phyloP scores from a whole-genome alignment of 2,113 vertebrate species.

The Chunga burmeisteri region DNA sequence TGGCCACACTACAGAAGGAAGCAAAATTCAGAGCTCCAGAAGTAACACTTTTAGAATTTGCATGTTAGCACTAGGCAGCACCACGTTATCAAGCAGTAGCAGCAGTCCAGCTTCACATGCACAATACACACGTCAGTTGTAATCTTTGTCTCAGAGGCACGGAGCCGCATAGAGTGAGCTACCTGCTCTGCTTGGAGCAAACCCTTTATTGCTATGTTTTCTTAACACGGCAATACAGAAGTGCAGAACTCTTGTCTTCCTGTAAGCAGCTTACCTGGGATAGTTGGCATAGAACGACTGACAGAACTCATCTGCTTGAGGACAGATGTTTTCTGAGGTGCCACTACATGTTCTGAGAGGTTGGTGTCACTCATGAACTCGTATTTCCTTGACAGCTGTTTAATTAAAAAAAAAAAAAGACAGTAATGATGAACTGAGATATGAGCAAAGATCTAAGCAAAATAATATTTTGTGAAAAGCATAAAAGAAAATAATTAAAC shows the following conservation, averaged over 20 bases:
- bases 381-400: constrained; percentile 91
- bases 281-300: constrained; percentile 93
- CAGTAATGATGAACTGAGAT: background rate
- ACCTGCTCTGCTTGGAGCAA: background rate
- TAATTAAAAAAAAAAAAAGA: background rate
- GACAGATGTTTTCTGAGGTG: constrained; percentile 69
- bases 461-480: background rate
- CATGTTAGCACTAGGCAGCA: background rate
- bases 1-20: background rate
- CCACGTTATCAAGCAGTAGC: fast-evolving
- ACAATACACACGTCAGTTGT: background rate
- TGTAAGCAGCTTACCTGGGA: constrained; percentile 80
- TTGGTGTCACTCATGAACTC: constrained; percentile 99
- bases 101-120: background rate
- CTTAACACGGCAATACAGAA: background rate
- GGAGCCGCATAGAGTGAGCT: background rate
- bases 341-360: constrained; percentile 78
- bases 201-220: background rate
- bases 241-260: background rate
- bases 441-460: background rate
- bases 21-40: background rate
- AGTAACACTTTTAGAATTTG: background rate
- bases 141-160: background rate
- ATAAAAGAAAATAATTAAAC: background rate
- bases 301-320: constrained; percentile 82